phyloP scores from a whole-genome alignment of 2,113 vertebrate genomes.

The Apodemus sylvaticus region DNA sequence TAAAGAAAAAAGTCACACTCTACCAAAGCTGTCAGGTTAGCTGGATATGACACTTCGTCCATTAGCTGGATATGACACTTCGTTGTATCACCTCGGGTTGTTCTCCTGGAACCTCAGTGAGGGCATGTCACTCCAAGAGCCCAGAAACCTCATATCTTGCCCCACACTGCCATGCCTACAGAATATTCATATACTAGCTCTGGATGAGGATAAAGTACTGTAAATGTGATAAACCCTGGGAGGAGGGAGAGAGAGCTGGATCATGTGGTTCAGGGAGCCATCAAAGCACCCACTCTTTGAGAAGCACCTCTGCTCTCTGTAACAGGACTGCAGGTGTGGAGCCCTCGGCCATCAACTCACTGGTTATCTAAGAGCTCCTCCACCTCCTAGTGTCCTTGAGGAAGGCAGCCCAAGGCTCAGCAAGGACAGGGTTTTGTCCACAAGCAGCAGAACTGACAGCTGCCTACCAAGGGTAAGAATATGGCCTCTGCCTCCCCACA shows the following conservation, averaged over 20 bases:
- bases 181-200: neutral
- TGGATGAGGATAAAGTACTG: neutral
- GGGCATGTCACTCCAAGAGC: neutral
- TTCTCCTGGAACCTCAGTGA: neutral
- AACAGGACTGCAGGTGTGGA: neutral
- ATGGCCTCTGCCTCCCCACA: neutral
- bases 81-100: neutral
- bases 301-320: neutral
- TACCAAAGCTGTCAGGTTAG: neutral
- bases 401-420: neutral
- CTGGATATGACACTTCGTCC: accelerated
- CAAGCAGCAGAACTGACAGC: neutral
- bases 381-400: neutral
- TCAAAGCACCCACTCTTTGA: neutral
- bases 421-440: neutral
- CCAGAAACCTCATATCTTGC: neutral
- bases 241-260: neutral
- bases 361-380: neutral
- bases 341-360: neutral
- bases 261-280: neutral
- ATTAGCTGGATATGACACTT: accelerated
- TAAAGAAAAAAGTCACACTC: neutral
- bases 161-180: neutral
- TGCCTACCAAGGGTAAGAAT: neutral
- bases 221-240: neutral